A percentile compares a stretch with the other conserved stretches of the same genome.
Conservation (phyloP, 2,113 vertebrate genomes). For the Tenebrosternarchus preto region DNA sequence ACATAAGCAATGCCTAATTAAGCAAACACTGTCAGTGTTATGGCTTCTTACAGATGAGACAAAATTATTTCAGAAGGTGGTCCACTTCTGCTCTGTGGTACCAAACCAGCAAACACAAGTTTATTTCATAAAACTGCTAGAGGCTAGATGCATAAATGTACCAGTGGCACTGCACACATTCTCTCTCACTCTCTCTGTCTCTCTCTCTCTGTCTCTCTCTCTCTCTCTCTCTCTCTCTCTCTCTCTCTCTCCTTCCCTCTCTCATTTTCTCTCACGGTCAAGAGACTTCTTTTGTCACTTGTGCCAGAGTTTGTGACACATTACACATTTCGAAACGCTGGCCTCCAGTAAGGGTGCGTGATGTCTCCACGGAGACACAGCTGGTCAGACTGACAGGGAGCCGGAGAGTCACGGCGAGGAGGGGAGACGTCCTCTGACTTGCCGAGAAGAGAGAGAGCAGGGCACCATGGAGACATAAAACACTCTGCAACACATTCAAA, state of each 20-base stretch:
- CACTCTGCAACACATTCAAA: slow-evolving; percentile 25
- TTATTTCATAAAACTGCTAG: background rate
- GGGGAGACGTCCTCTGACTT: slow-evolving; percentile 31
- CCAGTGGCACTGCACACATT: background rate
- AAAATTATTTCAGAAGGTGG: slow-evolving; percentile 11
- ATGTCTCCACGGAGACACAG: slow-evolving; percentile 24
- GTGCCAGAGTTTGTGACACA: slow-evolving; percentile 21
- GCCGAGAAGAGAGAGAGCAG: slow-evolving; percentile 33
- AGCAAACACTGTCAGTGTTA: background rate
- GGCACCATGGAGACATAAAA: slow-evolving; percentile 39
- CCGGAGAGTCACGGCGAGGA: slow-evolving; percentile 25
- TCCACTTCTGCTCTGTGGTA: slow-evolving; percentile 11
- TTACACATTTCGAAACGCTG: slow-evolving; percentile 17
- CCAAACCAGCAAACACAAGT: slow-evolving; percentile 17
- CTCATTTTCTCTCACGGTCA: background rate
- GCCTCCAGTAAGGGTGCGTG: slow-evolving; percentile 10
- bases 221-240: slow-evolving; percentile 1
- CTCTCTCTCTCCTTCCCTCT: background rate
- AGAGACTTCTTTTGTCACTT: slow-evolving; percentile 16
- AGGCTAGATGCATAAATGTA: slow-evolving; percentile 14
- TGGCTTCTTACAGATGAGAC: slow-evolving; percentile 26
- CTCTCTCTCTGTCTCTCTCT: slow-evolving; percentile 10
- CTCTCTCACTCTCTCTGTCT: too few relatives aligned
- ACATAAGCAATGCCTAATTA: background rate
- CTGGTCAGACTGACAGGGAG: slow-evolving; percentile 47